phyloP scores from a whole-genome alignment of 1,140 invertebrate species.

The Drosophila triauraria region DNA sequence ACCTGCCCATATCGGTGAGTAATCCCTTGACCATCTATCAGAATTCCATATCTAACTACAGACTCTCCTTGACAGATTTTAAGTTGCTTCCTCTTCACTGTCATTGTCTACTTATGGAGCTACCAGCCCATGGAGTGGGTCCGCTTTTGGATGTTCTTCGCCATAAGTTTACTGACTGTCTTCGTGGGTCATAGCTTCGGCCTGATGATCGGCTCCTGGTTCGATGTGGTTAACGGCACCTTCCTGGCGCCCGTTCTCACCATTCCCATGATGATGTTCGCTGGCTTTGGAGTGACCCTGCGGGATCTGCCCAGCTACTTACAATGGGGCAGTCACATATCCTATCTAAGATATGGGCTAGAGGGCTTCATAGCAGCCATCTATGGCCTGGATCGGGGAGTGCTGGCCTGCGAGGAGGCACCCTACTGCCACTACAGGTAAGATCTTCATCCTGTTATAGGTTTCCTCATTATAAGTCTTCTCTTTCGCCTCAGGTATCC shows the following conservation, averaged over 20 bases:
- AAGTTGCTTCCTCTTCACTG: conserved; percentile 91
- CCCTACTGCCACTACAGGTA: conserved; percentile 91
- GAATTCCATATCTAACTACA: background rate
- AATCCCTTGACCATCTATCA: background rate
- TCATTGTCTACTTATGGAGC: conserved; percentile 95
- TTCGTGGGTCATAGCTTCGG: conserved; percentile 96
- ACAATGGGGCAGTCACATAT: conserved; percentile 94
- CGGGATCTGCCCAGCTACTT: conserved; percentile 92
- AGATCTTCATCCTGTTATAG: background rate
- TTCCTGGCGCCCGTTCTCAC: conserved; percentile 92
- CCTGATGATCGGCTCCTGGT: conserved; percentile 94
- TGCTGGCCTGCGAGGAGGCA: conserved; percentile 87
- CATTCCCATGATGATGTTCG: conserved; percentile 95
- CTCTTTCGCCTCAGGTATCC: conserved; percentile 86
- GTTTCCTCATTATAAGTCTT: conserved; percentile 22
- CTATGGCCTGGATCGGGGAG: conserved; percentile 90
- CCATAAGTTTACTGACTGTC: conserved; percentile 91
- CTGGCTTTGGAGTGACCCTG: conserved; percentile 92
- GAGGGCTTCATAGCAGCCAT: conserved; percentile 93
- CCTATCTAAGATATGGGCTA: conserved; percentile 94
- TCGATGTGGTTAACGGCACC: conserved; percentile 93
- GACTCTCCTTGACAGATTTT: conserved; percentile 86
- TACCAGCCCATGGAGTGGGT: conserved; percentile 91
- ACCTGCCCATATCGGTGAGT: conserved; percentile 91
- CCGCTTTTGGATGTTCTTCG: conserved; percentile 93